A percentile compares a stretch with the other conserved stretches of the same genome.
Conservation (phyloP, 2,888 invertebrate species). For the Drosophila fungiperda region DNA sequence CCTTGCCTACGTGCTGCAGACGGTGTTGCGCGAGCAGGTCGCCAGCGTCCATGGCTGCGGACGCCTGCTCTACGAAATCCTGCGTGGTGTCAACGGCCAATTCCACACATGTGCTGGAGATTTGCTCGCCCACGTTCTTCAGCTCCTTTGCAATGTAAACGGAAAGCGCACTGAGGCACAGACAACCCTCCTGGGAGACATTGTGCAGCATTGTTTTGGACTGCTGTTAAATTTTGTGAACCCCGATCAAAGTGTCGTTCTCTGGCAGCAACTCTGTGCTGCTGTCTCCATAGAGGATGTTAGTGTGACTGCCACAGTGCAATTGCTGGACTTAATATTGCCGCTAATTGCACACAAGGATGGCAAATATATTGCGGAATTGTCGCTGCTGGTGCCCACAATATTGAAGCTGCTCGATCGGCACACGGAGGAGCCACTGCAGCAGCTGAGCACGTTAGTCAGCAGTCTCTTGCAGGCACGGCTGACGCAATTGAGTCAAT, state of each 20-base stretch:
- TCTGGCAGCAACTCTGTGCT: constrained; percentile 88
- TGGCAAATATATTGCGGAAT: constrained; percentile 88
- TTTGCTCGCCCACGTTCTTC: constrained; percentile 89
- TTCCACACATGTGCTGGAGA: constrained; percentile 93
- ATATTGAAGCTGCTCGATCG: constrained; percentile 83
- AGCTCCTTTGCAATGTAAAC: constrained; percentile 86
- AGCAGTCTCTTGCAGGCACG: constrained; percentile 87
- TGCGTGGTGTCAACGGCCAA: constrained; percentile 92
- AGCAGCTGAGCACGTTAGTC: constrained; percentile 84
- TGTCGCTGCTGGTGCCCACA: constrained; percentile 87
- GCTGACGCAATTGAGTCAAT: constrained; percentile 89
- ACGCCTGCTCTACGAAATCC: constrained; percentile 94
- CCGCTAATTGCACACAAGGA: constrained; percentile 88
- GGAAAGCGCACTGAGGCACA: constrained; percentile 56
- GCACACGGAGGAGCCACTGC: constrained; percentile 33
- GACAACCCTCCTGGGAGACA: constrained; percentile 85
- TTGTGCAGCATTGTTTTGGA: constrained; percentile 88
- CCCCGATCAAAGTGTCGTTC: constrained; percentile 87
- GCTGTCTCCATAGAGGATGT: constrained; percentile 59
- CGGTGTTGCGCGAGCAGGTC: constrained; percentile 88
- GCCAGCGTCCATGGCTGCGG: constrained; percentile 93
- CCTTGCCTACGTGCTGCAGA: constrained; percentile 89
- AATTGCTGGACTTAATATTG: constrained; percentile 85
- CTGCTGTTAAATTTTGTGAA: constrained; percentile 88
- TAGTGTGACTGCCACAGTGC: constrained; percentile 22